These are phyloP conservation scores for Lycophotia porphyrea DNA, from an alignment of 2,888 invertebrate genomes.

Conservation along the genomic window DNA sequence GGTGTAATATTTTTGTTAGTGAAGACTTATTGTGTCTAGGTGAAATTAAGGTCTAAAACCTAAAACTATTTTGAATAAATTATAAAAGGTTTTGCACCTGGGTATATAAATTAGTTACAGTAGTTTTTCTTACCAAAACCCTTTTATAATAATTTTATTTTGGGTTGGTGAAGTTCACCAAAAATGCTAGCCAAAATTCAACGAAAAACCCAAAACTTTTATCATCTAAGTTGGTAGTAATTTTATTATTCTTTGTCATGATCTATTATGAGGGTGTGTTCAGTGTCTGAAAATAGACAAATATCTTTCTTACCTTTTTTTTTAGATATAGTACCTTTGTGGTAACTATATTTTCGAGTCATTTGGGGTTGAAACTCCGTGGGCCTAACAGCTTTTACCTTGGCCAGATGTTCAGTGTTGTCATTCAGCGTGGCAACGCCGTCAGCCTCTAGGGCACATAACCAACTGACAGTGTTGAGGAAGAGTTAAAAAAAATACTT, in stretches of 20 bases:
- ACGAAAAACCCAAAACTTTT: background rate
- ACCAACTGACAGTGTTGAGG: too few relatives aligned
- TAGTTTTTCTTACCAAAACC: background rate
- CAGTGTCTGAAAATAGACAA: background rate
- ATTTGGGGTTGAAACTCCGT: too few relatives aligned
- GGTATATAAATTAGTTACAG: background rate
- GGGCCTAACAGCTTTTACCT: too few relatives aligned
- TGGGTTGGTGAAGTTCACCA: background rate
- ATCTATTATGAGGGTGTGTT: background rate
- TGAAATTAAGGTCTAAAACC: background rate
- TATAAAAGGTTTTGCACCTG: conserved; percentile 30
- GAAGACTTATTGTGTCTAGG: conserved; percentile 45
- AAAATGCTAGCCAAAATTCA: background rate
- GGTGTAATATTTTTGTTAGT: conserved; percentile 52
- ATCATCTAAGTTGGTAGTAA: background rate
- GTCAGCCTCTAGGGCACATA: too few relatives aligned
- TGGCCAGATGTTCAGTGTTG: too few relatives aligned
- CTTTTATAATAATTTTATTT: background rate
- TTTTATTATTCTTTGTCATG: background rate
- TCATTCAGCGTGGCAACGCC: too few relatives aligned
- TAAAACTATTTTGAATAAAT: conserved; percentile 39
- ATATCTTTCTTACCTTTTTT: background rate
- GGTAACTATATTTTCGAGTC: too few relatives aligned
- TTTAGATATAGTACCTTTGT: too few relatives aligned
- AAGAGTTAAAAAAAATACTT: too few relatives aligned